Base-by-base conservation (phyloP, 2,113 vertebrate genomes). In the Gopherus evgoodei region DNA sequence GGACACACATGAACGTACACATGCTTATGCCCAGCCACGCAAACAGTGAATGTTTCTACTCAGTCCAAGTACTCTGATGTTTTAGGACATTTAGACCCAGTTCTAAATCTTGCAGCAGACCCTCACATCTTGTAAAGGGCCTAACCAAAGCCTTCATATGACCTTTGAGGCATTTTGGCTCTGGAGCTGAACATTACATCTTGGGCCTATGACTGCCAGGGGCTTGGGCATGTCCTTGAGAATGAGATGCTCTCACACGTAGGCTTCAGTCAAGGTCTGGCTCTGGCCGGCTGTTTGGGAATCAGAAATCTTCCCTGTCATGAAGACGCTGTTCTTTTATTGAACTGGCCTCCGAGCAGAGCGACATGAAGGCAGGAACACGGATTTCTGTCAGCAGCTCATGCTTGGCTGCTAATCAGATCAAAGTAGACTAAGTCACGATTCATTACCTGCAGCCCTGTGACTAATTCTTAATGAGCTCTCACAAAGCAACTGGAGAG, bases 381-480 rank as follows among this genome's bases (percentile, higher is more conserved):
- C 49, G 86, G 85, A 95, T 95, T 95, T 93, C 91, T 87, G 83
- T 93, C 75, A 93, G 92, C 50, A 88, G 89, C 81, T 95, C 87
- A 62, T 52, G 93, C 90, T 91, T 12, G 0, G 83, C 83, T 87
- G 87, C 91, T 97, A 90, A 96, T 93, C 79, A 94, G 94, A 95
- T 88, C 87, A 85, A 78, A 90, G 85, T 59, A 87, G 35, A 47
- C 81, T 89, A 10, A 44, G 82, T 92, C 94, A 95, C 10, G 16
- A 97, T 93, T 89, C 95, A 93, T 81, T 95, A 88, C 86, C 75
- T 92, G 49, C 65, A 89, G 94, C 52, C 72, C 76, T 93, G 35
- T 95, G 82, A 93, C 89, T 96, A 91, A 93, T 96, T 97, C 80
- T 25, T 97, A 91, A 93, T 87, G 85, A 97, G 87, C 84, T 86